Evolutionary conservation across 2,888 invertebrate genomes (phyloP).

Genomic region (Ophion slaviceki): DNA sequence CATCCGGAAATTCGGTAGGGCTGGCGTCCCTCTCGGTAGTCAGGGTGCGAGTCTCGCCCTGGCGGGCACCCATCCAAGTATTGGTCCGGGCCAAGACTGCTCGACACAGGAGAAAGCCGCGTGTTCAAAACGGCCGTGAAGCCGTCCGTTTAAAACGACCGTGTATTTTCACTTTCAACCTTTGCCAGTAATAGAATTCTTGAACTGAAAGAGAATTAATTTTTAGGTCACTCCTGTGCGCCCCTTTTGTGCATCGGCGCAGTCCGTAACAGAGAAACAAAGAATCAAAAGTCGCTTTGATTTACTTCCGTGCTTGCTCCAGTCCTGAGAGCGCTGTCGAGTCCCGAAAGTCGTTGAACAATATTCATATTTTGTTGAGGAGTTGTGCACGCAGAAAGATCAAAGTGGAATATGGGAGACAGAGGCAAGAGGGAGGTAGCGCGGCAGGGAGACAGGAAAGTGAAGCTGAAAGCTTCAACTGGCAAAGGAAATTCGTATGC

Average conservation of each 20-base stretch:
- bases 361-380: conserved; percentile 42
- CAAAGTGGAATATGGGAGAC: conserved; percentile 19
- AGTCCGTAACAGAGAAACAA: neutral
- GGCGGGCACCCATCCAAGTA: neutral
- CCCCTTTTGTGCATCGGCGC: conserved; percentile 2
- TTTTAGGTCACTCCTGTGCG: conserved; percentile 27
- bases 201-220: conserved; percentile 6
- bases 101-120: neutral
- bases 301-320: conserved; percentile 8
- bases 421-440: neutral
- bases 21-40: neutral
- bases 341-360: conserved; percentile 30
- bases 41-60: neutral
- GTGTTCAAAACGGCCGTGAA: no score
- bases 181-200: neutral
- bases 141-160: neutral
- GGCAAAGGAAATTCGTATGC: conserved; percentile 49
- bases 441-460: neutral
- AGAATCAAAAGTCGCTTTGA: neutral
- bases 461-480: conserved; percentile 34
- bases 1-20: neutral
- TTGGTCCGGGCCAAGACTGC: no score
- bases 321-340: conserved; percentile 4
- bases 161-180: neutral
- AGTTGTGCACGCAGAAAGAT: conserved; percentile 8